Base-by-base conservation (phyloP, 2,797 vertebrate species). In the Chlorospingus flavigularis region DNA sequence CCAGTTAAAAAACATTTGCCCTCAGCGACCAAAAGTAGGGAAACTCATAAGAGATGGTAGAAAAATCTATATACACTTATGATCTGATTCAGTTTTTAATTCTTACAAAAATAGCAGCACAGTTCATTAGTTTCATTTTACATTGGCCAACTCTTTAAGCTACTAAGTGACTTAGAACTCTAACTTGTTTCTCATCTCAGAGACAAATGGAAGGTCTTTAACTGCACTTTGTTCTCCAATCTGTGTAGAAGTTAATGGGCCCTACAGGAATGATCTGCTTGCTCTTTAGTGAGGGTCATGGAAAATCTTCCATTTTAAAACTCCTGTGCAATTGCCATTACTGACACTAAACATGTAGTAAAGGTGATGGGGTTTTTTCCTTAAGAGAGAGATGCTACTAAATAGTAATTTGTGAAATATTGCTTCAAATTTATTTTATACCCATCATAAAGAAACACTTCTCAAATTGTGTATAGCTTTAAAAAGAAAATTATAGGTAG, bases 231-330 rank as follows among this genome's bases (percentile, higher is more conserved):
- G 37, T 63, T 86, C 40, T 60, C 48, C 58, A 65, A 58, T 50
- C 31, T 40, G 19, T 60, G 37, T 40, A 50, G 57, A 65, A 53
- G 6, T n/a, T 58, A 74, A 48, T 0, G 0, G 17, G 53, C 33
- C 14, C 60, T 77, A 48, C 33, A 55, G 17, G 19, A 78, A 70
- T 10, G 7, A 43, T 58, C 47, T 71, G 21, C 33, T 54, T 2
- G 10, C 31, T 23, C 31, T 54, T 54, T 54, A 23, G 53, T 33
- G 53, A 54, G 53, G 13, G 53, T n/a, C 31, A 54, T 23, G 31
- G 53, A 33, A 89, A 79, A 35, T 3, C 7, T 50, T 90, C 30
- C 1, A 9, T 62, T 78, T 85, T 55, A 68, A 78, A 81, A 47
- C 50, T 39, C 11, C 35, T 39, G 13, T 63, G 30, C 43, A 85